A percentile compares a stretch with the other conserved stretches of the same genome.
Evolutionary conservation across 2,113 vertebrate species (phyloP).

Genomic region (Xenus cinereus): DNA sequence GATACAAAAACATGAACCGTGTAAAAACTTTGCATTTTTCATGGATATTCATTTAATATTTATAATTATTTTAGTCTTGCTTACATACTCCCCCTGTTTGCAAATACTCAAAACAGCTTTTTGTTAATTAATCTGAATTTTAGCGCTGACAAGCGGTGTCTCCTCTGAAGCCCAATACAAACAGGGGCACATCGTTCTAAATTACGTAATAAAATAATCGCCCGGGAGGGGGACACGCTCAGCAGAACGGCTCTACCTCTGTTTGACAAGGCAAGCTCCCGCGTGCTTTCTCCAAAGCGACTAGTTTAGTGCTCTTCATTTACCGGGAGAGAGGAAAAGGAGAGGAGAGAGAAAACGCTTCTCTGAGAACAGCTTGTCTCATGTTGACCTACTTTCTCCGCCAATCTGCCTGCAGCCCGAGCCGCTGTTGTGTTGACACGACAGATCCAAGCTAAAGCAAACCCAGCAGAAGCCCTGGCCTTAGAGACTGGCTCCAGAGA

Average conservation of each 20-base stretch:
- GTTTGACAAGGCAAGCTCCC: not conserved
- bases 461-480: slow-evolving; percentile 41
- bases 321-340: slow-evolving; percentile 24
- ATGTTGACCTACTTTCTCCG: slow-evolving; percentile 69
- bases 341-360: slow-evolving; percentile 36
- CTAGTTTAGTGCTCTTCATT: slow-evolving; percentile 36
- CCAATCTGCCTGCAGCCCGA: slow-evolving; percentile 52
- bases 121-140: slow-evolving; percentile 28
- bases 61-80: slow-evolving; percentile 23
- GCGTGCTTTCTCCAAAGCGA: not conserved
- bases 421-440: slow-evolving; percentile 60
- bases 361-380: slow-evolving; percentile 65
- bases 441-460: slow-evolving; percentile 48
- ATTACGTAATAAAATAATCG: not conserved
- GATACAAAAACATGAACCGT: not conserved
- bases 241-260: not conserved
- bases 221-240: not conserved
- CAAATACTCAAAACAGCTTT: not conserved
- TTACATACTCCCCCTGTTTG: not conserved
- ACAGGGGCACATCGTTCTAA: not conserved
- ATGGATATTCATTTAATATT: slow-evolving; percentile 47
- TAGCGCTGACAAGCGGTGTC: not conserved
- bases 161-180: not conserved
- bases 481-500: slow-evolving; percentile 9
- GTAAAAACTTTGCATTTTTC: not conserved